Conservation (phyloP, 1,140 invertebrate genomes). For the Euura lappo region DNA sequence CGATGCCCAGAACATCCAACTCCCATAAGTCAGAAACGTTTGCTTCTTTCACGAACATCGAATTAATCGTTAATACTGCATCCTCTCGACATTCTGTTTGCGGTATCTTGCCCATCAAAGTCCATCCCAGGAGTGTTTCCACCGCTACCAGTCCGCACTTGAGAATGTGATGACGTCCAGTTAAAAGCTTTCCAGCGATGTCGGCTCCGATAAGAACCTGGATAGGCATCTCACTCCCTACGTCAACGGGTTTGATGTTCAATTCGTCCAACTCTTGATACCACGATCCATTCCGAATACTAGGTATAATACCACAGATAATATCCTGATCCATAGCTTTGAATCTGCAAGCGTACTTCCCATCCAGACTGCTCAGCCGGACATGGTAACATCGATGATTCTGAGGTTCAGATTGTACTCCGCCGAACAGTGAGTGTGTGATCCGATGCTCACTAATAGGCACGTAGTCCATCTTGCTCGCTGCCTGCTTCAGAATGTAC, state of each 20-base stretch:
- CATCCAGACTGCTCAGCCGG: neutral
- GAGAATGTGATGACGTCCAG: slow-evolving; percentile 30
- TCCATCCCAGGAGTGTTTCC: slow-evolving; percentile 20
- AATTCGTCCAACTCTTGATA: neutral
- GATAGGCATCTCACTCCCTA: slow-evolving; percentile 15
- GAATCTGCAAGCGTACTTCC: neutral
- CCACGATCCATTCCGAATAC: neutral
- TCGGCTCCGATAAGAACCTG: neutral
- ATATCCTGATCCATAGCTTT: neutral
- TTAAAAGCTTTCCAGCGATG: slow-evolving; percentile 32
- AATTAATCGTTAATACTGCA: slow-evolving; percentile 27
- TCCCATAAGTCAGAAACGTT: slow-evolving; percentile 45
- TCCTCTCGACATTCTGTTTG: slow-evolving; percentile 26
- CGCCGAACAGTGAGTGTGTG: neutral
- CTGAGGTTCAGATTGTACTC: neutral
- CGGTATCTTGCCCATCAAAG: slow-evolving; percentile 35
- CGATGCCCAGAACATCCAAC: slow-evolving; percentile 34
- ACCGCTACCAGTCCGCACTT: slow-evolving; percentile 35
- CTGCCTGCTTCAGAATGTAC: no score
- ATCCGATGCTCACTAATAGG: neutral
- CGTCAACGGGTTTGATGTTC: slow-evolving; percentile 22
- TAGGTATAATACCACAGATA: neutral
- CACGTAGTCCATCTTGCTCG: neutral
- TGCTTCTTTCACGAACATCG: slow-evolving; percentile 27
- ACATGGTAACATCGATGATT: neutral